Base-by-base conservation (phyloP, 2,797 vertebrate species). In the Crenuchus spilurus region DNA sequence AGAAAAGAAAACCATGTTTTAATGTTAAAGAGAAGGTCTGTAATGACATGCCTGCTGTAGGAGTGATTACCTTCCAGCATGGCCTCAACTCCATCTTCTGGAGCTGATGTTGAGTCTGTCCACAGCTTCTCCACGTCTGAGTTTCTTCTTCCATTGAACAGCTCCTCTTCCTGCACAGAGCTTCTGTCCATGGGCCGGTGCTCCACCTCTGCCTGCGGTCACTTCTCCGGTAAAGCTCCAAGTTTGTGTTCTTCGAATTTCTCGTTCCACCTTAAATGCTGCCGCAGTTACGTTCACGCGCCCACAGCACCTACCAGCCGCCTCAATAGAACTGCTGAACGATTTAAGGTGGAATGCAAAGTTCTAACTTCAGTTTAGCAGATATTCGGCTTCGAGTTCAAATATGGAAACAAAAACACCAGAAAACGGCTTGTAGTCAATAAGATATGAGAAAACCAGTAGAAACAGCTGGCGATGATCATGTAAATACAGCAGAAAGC, bases 111-210 rank as follows among this genome's bases (percentile, higher is more conserved):
- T 33, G 89, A 88, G n/a, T 90, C 88, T 81, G 86, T 92, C 74
- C 92, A 90, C 66, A 95, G 91, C 57, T 93, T 90, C 6, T 89
- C 88, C 57, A 94, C 82, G 82, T 94, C 93, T 0, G 91, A 87
- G 80, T 91, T 87, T 85, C 93, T 93, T 78, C 94, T 86, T 82
- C 93, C 91, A 0, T 91, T 92, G 77, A 92, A 93, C 58, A 94
- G 94, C 77, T 95, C 93, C 80, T 94, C 92, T 80, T 94, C 92
- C 84, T 93, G 90, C 31, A 92, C 93, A 22, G 31, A 37, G 58
- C 22, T 28, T 16, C 18, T 16, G 35, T 57, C 54, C 54, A 14
- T 35, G 3, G 3, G 33, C 3, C 33, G 33, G 8, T 8, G 33
- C 8, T 35, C 33, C 33, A 3, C 33, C 8, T 35, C 33, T 35